Conservation (phyloP, 2,888 invertebrate species). For the Steromphala cineraria region DNA sequence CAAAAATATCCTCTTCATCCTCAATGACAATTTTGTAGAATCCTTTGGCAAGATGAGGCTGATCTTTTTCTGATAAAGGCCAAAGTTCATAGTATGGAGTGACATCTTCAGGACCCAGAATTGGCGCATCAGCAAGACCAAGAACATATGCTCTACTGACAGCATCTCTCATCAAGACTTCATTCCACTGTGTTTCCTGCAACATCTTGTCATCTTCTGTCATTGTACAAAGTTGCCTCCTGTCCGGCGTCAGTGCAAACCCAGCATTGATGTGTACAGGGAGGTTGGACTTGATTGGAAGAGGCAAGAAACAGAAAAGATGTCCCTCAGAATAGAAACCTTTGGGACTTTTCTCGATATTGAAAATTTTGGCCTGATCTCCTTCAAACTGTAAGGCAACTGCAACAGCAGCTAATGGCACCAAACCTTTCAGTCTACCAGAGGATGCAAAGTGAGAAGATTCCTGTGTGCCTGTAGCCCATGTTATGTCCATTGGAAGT, state of each 20-base stretch:
- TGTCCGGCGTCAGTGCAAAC: constrained; percentile 63
- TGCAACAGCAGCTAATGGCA: constrained; percentile 61
- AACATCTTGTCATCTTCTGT: constrained; percentile 56
- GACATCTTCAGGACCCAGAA: background rate
- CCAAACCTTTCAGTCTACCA: constrained; percentile 22
- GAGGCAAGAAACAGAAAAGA: constrained; percentile 69
- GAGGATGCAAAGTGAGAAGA: background rate
- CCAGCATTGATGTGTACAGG: constrained; percentile 69
- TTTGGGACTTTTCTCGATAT: background rate
- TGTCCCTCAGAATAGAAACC: constrained; percentile 51
- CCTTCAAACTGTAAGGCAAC: constrained; percentile 41
- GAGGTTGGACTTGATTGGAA: constrained; percentile 59
- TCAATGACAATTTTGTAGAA: background rate
- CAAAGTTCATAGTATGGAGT: constrained; percentile 14
- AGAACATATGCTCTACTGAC: constrained; percentile 47
- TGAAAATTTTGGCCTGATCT: background rate
- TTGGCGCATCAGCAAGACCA: constrained; percentile 40
- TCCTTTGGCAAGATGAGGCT: background rate
- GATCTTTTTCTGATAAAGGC: background rate
- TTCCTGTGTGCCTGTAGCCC: constrained; percentile 25
- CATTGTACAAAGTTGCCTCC: constrained; percentile 48
- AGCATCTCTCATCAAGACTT: constrained; percentile 46
- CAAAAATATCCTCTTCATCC: background rate
- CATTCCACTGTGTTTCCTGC: constrained; percentile 52
- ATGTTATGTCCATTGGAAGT: background rate